A percentile compares a stretch with the other conserved stretches of the same genome.
phyloP scores from a whole-genome alignment of 2,113 vertebrate species.

The Isurus oxyrinchus region DNA sequence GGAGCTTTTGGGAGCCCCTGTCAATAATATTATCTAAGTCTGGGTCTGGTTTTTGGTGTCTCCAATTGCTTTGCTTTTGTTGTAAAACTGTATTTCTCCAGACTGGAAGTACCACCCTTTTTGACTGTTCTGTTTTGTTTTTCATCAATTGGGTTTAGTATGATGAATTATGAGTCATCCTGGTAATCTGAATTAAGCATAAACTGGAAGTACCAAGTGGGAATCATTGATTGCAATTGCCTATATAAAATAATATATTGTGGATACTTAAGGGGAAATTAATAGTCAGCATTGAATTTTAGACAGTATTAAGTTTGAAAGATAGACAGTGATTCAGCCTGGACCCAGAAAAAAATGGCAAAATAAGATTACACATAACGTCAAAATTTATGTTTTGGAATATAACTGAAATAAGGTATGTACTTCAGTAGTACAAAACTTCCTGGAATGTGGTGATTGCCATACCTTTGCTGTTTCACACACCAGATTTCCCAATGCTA shows the following conservation, averaged over 20 bases:
- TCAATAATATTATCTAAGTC: not conserved
- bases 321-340: not conserved
- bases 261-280: not conserved
- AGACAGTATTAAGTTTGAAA: not conserved
- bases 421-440: not conserved
- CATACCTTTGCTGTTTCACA: not conserved
- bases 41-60: not conserved
- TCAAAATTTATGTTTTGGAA: too few species aligned
- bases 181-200: not conserved
- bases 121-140: not conserved
- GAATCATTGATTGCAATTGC: not conserved
- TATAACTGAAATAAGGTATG: not conserved
- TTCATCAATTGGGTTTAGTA: not conserved
- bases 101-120: not conserved
- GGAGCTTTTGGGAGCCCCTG: not conserved
- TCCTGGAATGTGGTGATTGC: not conserved
- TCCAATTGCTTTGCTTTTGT: not conserved
- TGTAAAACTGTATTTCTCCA: not conserved
- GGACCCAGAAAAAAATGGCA: not conserved
- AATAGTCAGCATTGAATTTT: not conserved
- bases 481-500: not conserved
- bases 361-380: not conserved
- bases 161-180: not conserved
- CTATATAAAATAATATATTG: not conserved
- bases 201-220: not conserved